Conservation (phyloP, 2,797 vertebrate genomes). For the Gymnodraco acuticeps region DNA sequence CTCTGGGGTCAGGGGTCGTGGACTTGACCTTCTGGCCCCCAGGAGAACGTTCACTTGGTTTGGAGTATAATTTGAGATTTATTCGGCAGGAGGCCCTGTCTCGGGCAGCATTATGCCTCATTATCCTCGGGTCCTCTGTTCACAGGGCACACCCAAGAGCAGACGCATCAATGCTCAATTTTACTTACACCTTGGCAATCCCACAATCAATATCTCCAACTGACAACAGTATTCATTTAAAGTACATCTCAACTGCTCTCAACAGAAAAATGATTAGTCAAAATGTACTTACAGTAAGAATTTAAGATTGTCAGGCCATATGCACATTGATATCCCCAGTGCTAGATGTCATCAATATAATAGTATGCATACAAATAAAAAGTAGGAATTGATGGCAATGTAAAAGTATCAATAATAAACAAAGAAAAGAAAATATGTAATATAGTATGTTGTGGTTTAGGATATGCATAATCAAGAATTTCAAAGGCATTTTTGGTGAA, state of each 20-base stretch:
- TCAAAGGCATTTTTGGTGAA: background rate
- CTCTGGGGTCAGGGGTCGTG: conserved; percentile 83
- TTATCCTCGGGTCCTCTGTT: conserved; percentile 70
- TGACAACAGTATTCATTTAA: conserved; percentile 76
- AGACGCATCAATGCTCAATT: conserved; percentile 67
- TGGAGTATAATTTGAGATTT: conserved; percentile 83
- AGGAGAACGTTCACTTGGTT: conserved; percentile 81
- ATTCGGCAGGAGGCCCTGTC: conserved; percentile 78
- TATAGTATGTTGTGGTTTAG: background rate
- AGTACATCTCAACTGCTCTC: conserved; percentile 60
- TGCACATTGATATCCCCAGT: background rate
- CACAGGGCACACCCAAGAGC: conserved; percentile 53
- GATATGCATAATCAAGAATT: background rate
- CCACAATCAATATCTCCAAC: conserved; percentile 75
- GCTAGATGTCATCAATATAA: background rate
- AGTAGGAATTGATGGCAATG: background rate
- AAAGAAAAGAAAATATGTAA: background rate
- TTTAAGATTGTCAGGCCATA: conserved; percentile 19
- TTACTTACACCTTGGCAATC: conserved; percentile 75
- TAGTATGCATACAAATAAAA: background rate
- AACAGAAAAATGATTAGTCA: conserved; percentile 12
- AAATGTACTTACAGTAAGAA: conserved; percentile 8
- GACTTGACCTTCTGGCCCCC: conserved; percentile 87
- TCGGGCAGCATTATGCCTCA: conserved; percentile 79
- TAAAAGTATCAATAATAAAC: background rate